Evolutionary conservation across 2,797 vertebrate species (phyloP), one percentile per base, ranked within the genome.

Genomic region (Phataginus tricuspis): DNA sequence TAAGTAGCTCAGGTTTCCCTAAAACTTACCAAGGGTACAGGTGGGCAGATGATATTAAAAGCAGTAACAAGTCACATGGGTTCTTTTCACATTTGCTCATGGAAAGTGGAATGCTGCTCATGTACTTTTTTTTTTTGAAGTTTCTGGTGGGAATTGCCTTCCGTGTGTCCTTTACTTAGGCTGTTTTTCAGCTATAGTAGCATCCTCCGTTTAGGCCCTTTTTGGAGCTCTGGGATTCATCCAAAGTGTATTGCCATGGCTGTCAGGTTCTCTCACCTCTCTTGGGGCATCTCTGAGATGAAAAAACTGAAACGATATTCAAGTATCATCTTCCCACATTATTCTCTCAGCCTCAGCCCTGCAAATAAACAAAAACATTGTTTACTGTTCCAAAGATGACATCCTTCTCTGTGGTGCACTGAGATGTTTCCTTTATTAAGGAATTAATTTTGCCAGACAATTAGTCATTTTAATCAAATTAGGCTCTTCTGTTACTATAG

Each of bases 391-490:
- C 34, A 61, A 69, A 93, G 77, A 39, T 12, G 3, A 25, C 29
- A 18, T 51, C 21, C 61, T 78, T 82, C 7, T 86, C 15, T 75
- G 68, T 2, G 9, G 55, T 90, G n/a, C 31, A 42, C 69, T 51
- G 51, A 53, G 63, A 63, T 5, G 1, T 64, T 91, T 71, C n/a
- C 19, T 86, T 96, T 82, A 86, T 88, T 91, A 77, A 66, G 57
- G 27, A 86, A 66, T 82, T 92, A 34, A 92, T 90, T 94, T 79
- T 95, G 21, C 14, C 42, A 59, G 57, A 71, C 4, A 80, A 80
- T 77, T 72, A 86, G 86, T 86, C 27, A 55, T 91, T 51, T 89
- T 93, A 90, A 93, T 82, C 23, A 90, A 69, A 86, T 90, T 93
- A 88, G 15, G 10, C 53, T 86, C 8, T 13, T 90, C n/a, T 39